Conservation (phyloP, 2,888 invertebrate species). For the Andrena haemorrhoa region DNA sequence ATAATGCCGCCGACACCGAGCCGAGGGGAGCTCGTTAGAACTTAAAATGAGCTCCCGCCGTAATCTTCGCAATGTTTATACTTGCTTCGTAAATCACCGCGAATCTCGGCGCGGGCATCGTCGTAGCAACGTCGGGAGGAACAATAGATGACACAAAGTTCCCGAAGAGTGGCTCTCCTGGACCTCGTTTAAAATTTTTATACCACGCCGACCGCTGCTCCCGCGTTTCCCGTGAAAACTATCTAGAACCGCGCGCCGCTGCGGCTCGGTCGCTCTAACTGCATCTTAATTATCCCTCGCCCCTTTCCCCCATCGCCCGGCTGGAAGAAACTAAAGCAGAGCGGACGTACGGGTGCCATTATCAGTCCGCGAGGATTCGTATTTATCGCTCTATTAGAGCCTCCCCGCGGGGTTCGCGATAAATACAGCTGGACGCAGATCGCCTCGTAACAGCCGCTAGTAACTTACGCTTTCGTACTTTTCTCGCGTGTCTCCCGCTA, state of each 20-base stretch:
- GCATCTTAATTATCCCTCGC: conserved; percentile 44
- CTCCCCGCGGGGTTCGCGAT: conserved; percentile 25
- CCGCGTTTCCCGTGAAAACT: conserved; percentile 23
- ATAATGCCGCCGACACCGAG: conserved; percentile 84
- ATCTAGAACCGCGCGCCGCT: not conserved
- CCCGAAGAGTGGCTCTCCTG: conserved; percentile 60
- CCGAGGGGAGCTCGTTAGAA: conserved; percentile 84
- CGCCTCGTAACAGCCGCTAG: conserved; percentile 31
- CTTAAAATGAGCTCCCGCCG: conserved; percentile 84
- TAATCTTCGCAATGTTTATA: conserved; percentile 85
- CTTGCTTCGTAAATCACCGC: conserved; percentile 82
- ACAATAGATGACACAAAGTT: conserved; percentile 81
- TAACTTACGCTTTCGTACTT: conserved; percentile 28
- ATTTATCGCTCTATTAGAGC: conserved; percentile 59
- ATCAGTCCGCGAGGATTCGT: conserved; percentile 45
- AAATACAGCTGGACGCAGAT: conserved; percentile 48
- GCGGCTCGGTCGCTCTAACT: conserved; percentile 4
- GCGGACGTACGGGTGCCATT: conserved; percentile 29
- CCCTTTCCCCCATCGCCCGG: conserved; percentile 3
- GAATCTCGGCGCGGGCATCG: conserved; percentile 73
- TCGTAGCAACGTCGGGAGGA: conserved; percentile 59
- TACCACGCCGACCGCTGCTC: not conserved
- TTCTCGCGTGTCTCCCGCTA: conserved; percentile 49
- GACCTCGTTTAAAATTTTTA: conserved; percentile 58
- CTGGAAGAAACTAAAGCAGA: conserved; percentile 5